phyloP scores from a whole-genome alignment of 2,113 vertebrate genomes.

The Bambusicola thoracicus region DNA sequence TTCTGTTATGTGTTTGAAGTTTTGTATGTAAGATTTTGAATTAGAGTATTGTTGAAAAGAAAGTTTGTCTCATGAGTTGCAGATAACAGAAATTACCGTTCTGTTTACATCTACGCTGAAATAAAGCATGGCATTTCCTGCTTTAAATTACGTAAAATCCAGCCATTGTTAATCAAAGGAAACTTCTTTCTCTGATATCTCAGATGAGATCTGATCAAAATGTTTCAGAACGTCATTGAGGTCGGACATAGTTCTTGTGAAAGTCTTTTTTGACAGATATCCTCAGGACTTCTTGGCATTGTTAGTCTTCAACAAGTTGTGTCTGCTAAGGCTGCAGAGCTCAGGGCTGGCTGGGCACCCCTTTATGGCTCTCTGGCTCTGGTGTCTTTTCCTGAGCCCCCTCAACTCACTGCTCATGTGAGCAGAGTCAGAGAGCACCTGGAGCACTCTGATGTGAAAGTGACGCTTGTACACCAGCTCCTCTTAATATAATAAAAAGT shows the following conservation, averaged over 20 bases:
- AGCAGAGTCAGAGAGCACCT: not conserved
- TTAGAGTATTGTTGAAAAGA: not conserved
- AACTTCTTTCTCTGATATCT: constrained; percentile 7
- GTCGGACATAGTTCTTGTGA: not conserved
- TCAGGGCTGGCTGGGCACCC: rapidly evolving
- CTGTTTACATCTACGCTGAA: not conserved
- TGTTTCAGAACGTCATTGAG: not conserved
- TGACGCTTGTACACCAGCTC: rapidly evolving
- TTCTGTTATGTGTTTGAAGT: not conserved
- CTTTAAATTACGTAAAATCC: not conserved
- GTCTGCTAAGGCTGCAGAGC: not conserved
- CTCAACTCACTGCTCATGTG: rapidly evolving
- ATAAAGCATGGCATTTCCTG: constrained; percentile 21
- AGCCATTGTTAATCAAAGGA: constrained; percentile 53
- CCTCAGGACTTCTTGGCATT: not conserved
- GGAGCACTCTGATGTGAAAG: not conserved
- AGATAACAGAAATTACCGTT: not conserved
- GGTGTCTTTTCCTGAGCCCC: not conserved
- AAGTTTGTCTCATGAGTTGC: not conserved
- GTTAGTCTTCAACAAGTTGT: not conserved
- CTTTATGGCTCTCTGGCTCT: rapidly evolving
- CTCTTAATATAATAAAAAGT: not conserved
- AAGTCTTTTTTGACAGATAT: not conserved
- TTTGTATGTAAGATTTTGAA: not conserved
- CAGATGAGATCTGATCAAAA: constrained; percentile 23